Conservation (phyloP, 1,140 invertebrate species). For the Branchinecta lynchi region DNA sequence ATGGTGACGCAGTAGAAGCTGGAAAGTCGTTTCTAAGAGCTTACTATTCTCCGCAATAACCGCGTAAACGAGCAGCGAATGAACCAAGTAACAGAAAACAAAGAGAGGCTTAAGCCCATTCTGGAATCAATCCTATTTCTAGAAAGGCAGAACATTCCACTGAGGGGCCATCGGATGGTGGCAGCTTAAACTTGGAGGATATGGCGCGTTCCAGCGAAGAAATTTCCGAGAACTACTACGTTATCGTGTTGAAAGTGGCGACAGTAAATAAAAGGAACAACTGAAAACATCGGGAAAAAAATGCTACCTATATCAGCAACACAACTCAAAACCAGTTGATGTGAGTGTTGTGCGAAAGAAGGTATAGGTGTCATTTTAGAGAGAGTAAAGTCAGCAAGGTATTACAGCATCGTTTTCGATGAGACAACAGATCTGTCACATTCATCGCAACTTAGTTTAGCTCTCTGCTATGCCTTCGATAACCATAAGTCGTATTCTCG, state of each 20-base stretch:
- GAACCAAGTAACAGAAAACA: slow-evolving; percentile 6
- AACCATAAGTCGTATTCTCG: no score
- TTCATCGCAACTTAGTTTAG: slow-evolving; percentile 6
- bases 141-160: no score
- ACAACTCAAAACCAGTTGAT: no score
- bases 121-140: slow-evolving; percentile 4
- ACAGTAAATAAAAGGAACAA: slow-evolving; percentile 6
- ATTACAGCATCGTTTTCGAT: background rate
- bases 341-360: no score
- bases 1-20: slow-evolving; percentile 8
- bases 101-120: slow-evolving; percentile 1
- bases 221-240: background rate
- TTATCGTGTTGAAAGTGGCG: slow-evolving; percentile 8
- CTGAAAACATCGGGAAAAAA: no score
- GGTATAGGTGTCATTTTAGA: no score
- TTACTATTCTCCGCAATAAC: slow-evolving; percentile 6
- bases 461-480: slow-evolving; percentile 9
- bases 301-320: no score
- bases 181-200: slow-evolving; percentile 5
- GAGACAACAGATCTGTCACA: slow-evolving; percentile 6
- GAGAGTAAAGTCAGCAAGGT: no score
- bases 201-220: slow-evolving; percentile 1
- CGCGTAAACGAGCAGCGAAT: slow-evolving; percentile 4
- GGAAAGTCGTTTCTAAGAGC: slow-evolving; percentile 8
- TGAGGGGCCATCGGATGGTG: no score